Percentiles rank a stretch among this genome's conserved stretches.
phyloP scores from a whole-genome alignment of 92 coral and sea anemone genomes.

The Epizoanthus stellaris region DNA sequence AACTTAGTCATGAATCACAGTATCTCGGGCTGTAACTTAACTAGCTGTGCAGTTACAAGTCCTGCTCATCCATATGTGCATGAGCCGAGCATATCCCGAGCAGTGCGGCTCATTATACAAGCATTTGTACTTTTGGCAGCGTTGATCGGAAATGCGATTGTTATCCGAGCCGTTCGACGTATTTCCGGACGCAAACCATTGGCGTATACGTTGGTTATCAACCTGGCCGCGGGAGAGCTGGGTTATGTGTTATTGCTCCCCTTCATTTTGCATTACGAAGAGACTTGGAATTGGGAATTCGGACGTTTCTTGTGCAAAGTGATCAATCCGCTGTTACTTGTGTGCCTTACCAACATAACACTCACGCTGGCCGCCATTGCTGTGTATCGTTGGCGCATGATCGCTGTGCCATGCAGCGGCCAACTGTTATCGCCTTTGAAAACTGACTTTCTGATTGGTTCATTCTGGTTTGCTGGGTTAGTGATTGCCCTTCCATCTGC shows the following conservation, averaged over 20 bases:
- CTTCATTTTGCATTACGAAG: slow-evolving; percentile 8
- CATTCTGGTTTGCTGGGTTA: slow-evolving; percentile 10
- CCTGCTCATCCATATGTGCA: neutral
- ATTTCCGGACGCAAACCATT: slow-evolving; percentile 16
- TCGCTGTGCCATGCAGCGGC: slow-evolving; percentile 21
- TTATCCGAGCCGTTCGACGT: slow-evolving; percentile 38
- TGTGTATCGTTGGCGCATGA: slow-evolving; percentile 32
- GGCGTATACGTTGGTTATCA: slow-evolving; percentile 27
- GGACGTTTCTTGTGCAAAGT: slow-evolving; percentile 38
- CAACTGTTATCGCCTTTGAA: slow-evolving; percentile 15
- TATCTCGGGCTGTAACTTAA: slow-evolving; percentile 4
- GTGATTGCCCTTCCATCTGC: slow-evolving; percentile 19
- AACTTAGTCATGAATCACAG: neutral
- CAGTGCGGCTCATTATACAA: slow-evolving; percentile 21
- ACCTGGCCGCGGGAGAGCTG: slow-evolving; percentile 39
- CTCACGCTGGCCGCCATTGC: slow-evolving; percentile 38
- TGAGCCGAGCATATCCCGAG: slow-evolving; percentile 8
- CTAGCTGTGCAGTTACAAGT: neutral
- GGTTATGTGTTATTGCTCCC: neutral
- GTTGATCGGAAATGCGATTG: slow-evolving; percentile 11
- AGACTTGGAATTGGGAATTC: slow-evolving; percentile 17
- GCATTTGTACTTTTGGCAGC: slow-evolving; percentile 4
- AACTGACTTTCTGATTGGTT: slow-evolving; percentile 17
- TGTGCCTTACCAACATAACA: slow-evolving; percentile 25
- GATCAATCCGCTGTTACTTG: slow-evolving; percentile 8